Conservation (phyloP, 2,113 vertebrate genomes). For the Anarhynchus alexandrinus region DNA sequence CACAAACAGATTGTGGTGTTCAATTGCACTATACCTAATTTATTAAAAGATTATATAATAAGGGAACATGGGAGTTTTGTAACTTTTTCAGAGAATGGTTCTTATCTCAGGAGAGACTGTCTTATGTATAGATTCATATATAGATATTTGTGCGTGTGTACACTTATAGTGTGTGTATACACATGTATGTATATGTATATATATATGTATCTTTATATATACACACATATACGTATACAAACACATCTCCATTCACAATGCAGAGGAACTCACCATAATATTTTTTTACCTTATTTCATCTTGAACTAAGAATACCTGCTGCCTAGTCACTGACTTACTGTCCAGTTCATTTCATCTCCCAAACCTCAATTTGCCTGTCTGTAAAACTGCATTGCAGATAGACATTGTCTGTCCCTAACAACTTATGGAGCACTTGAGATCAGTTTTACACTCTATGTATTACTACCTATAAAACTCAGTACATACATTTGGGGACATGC, state of each 20-base stretch:
- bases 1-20: background rate
- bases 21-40: background rate
- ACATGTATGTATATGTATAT: no score
- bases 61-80: background rate
- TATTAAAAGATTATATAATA: background rate
- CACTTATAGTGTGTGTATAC: background rate
- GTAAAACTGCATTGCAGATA: background rate
- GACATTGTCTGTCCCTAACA: background rate
- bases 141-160: background rate
- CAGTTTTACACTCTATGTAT: background rate
- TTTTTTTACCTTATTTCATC: no score
- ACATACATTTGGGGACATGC: background rate
- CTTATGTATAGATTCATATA: background rate
- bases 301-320: no score
- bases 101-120: background rate
- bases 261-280: no score
- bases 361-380: background rate
- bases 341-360: background rate
- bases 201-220: no score
- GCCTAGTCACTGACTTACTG: background rate
- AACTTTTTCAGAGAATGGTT: background rate
- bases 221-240: no score
- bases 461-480: background rate
- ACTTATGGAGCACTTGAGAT: background rate
- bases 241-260: no score